Conservation (phyloP, 2,888 invertebrate genomes). For the Pseudeuparius sepicola region DNA sequence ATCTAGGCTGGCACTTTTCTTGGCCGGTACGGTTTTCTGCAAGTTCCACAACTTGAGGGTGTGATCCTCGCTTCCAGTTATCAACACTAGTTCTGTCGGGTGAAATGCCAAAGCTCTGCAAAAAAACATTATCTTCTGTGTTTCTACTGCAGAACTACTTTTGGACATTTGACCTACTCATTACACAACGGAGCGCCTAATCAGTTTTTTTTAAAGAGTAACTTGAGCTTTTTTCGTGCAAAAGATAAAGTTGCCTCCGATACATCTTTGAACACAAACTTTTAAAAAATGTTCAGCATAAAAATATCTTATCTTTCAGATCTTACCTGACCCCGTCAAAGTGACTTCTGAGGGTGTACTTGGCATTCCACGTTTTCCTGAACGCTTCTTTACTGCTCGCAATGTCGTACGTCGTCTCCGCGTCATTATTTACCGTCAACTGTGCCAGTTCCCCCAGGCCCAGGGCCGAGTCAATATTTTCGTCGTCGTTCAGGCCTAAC, state of each 20-base stretch:
- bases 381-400: conserved; percentile 79
- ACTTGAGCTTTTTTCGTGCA: not conserved
- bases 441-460: conserved; percentile 87
- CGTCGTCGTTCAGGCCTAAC: conserved; percentile 35
- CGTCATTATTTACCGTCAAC: conserved; percentile 94
- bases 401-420: conserved; percentile 83
- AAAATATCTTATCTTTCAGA: too few species aligned
- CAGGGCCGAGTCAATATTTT: conserved; percentile 35
- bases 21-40: conserved; percentile 94
- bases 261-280: not conserved
- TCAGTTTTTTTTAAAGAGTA: not conserved
- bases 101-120: conserved; percentile 83
- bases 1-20: conserved; percentile 93
- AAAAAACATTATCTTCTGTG: too few species aligned
- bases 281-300: conserved; percentile 3
- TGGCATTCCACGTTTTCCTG: conserved; percentile 93
- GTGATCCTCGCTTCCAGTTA: conserved; percentile 98
- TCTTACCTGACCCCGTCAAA: conserved; percentile 75
- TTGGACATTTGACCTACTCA: too few species aligned
- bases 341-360: conserved; percentile 90
- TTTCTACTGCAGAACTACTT: too few species aligned
- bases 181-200: too few species aligned
- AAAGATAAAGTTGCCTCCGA: not conserved
- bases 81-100: conserved; percentile 90
- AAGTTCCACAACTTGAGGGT: conserved; percentile 99